A percentile compares a stretch with the other conserved stretches of the same genome.
Evolutionary conservation across 2,888 invertebrate genomes (phyloP).

Genomic region (Polylopha cassiicola): DNA sequence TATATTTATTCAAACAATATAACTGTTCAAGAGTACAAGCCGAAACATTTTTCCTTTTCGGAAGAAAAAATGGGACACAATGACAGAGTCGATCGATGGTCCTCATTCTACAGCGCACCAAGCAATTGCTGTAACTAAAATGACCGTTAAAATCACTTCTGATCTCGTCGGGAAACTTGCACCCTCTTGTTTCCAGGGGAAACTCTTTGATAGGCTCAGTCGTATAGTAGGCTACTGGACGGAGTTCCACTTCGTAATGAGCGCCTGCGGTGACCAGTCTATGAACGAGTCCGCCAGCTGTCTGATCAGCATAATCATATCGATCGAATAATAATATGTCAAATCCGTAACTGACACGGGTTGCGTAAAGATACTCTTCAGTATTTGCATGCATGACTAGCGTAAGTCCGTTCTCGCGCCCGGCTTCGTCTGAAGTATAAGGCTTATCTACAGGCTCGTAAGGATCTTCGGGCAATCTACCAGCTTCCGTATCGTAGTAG

Average conservation of each 20-base stretch:
- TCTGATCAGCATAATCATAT: conserved; percentile 21
- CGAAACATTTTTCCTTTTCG: conserved; percentile 21
- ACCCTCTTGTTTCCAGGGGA: conserved; percentile 41
- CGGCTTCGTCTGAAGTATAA: not conserved
- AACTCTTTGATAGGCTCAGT: conserved; percentile 6
- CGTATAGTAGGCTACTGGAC: conserved; percentile 11
- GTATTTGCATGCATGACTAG: conserved; percentile 11
- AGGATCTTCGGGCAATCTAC: conserved; percentile 9
- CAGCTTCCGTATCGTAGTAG: conserved; percentile 20
- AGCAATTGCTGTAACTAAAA: conserved; percentile 55
- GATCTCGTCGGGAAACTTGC: conserved; percentile 56
- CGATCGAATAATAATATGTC: conserved; percentile 16
- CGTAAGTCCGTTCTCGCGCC: not conserved
- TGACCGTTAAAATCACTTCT: conserved; percentile 23
- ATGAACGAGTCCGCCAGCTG: conserved; percentile 17
- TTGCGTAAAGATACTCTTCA: conserved; percentile 17
- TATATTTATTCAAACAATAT: conserved; percentile 16
- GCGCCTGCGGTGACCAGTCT: conserved; percentile 7
- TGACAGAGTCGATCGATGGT: conserved; percentile 45
- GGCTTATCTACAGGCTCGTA: conserved; percentile 7
- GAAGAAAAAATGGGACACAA: conserved; percentile 52
- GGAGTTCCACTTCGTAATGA: conserved; percentile 8
- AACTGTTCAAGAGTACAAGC: conserved; percentile 18
- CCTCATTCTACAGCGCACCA: conserved; percentile 47
- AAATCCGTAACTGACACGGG: conserved; percentile 11